Conservation (phyloP, 37 sponge, comb jelly and placozoan genomes). For the Haliclona indistincta region DNA sequence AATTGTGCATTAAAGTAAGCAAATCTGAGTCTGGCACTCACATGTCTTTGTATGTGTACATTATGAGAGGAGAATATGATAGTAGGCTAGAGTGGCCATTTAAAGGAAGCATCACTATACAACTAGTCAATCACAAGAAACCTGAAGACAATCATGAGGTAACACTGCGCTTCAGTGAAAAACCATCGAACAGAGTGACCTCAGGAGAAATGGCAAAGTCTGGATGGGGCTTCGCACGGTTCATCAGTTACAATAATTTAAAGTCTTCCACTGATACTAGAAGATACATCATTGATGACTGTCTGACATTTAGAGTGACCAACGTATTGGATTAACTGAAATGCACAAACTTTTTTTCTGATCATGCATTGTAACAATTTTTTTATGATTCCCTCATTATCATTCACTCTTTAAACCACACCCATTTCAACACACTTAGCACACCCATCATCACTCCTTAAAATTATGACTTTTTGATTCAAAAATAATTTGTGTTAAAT, state of each 20-base stretch:
- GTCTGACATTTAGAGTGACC: not conserved
- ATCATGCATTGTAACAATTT: no score
- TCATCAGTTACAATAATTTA: no score
- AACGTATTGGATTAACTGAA: not conserved
- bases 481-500: no score
- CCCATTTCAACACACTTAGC: no score
- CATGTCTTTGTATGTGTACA: not conserved
- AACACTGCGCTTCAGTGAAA: not conserved
- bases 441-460: no score
- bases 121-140: not conserved
- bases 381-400: no score
- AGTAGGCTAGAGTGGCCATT: conserved; percentile 5
- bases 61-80: conserved; percentile 1
- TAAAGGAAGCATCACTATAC: not conserved
- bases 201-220: not conserved
- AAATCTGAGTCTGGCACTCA: conserved; percentile 5
- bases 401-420: no score
- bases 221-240: not conserved
- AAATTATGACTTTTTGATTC: no score
- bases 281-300: not conserved
- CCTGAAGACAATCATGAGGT: not conserved
- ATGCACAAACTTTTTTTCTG: no score
- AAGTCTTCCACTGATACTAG: no score
- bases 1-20: conserved; percentile 24
- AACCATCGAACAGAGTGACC: not conserved